phyloP scores from a whole-genome alignment of 2,113 vertebrate species.

The Macquaria australasica region DNA sequence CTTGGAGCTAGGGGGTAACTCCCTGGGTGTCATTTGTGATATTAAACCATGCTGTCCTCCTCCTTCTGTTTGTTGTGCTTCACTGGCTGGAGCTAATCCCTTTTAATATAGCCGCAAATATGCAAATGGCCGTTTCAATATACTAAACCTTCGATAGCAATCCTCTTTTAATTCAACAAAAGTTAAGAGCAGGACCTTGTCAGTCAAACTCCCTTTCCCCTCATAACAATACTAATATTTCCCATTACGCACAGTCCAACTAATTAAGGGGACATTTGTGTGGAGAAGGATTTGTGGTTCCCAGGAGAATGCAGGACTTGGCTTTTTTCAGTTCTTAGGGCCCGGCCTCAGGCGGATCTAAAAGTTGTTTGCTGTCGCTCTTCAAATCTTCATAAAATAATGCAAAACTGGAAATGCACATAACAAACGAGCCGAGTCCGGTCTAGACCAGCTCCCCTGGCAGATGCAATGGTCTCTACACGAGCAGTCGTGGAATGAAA shows the following conservation, averaged over 20 bases:
- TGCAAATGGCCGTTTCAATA: conserved; percentile 99
- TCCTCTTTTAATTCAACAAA: conserved; percentile 98
- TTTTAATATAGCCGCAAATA: conserved; percentile 99
- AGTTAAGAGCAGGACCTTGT: conserved; percentile 97
- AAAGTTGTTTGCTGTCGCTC: conserved; percentile 68
- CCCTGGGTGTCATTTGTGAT: conserved; percentile 98
- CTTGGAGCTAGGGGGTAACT: conserved; percentile 94
- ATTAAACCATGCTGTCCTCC: conserved; percentile 95
- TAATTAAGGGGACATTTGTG: conserved; percentile 91
- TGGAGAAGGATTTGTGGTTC: conserved; percentile 75
- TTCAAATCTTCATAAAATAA: conserved; percentile 62
- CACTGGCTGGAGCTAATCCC: conserved; percentile 95
- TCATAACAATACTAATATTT: conserved; percentile 82
- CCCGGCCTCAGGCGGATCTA: conserved; percentile 44
- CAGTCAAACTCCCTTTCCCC: conserved; percentile 89
- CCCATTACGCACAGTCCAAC: conserved; percentile 86
- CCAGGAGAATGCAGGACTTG: conserved; percentile 57
- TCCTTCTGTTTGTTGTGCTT: conserved; percentile 96
- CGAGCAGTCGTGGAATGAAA: conserved; percentile 55
- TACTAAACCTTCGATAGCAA: conserved; percentile 92
- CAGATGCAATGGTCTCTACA: conserved; percentile 44
- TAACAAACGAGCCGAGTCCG: conserved; percentile 75
- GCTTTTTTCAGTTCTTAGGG: conserved; percentile 53
- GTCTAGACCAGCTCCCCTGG: conserved; percentile 60
- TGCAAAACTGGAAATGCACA: conserved; percentile 74